These are phyloP conservation scores for Oreochromis grahami DNA, from an alignment of 2,797 vertebrate species.

Conservation along the genomic window DNA sequence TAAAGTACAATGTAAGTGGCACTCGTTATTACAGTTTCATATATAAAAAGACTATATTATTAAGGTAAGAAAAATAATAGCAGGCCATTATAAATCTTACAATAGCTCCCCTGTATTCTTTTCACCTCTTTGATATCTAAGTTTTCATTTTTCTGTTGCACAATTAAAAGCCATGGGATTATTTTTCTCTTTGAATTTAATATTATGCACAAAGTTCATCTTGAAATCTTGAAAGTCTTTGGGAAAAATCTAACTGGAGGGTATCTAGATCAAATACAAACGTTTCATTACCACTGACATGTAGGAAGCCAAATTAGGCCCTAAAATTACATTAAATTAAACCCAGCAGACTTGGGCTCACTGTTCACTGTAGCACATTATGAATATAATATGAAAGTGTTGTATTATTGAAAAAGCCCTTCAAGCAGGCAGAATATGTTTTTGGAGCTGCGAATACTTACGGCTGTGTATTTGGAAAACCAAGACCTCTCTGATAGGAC, in stretches of 20 bases:
- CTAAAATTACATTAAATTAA: constrained; percentile 66
- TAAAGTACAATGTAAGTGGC: not conserved
- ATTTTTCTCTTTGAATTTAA: constrained; percentile 47
- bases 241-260: constrained; percentile 46
- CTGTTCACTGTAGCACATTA: constrained; percentile 59
- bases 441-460: constrained; percentile 22
- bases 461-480: constrained; percentile 18
- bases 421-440: constrained; percentile 28
- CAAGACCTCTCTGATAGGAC: not conserved
- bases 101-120: not conserved
- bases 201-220: constrained; percentile 40
- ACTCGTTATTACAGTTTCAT: not conserved
- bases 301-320: constrained; percentile 64
- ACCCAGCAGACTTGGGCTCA: constrained; percentile 62
- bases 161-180: constrained; percentile 42
- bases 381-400: constrained; percentile 72
- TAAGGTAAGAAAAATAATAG: not conserved
- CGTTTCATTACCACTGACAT: constrained; percentile 53
- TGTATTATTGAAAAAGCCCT: constrained; percentile 69
- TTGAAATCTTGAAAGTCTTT: constrained; percentile 50
- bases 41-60: not conserved
- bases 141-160: constrained; percentile 14
- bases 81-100: not conserved
- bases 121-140: constrained; percentile 9
- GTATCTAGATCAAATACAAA: constrained; percentile 66